Conservation (phyloP, 2,113 vertebrate genomes). For the Oophaga pumilio region DNA sequence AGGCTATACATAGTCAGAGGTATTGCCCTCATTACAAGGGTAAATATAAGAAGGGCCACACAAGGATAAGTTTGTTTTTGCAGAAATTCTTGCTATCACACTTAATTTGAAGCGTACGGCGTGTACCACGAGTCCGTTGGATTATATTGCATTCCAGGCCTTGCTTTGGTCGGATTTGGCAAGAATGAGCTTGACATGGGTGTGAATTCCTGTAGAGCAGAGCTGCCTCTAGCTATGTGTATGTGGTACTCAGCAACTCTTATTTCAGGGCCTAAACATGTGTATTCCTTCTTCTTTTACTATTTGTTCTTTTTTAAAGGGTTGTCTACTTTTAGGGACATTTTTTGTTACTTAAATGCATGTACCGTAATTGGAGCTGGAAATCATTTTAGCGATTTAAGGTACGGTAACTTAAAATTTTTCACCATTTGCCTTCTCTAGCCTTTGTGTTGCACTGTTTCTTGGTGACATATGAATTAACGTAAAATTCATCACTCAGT, state of each 20-base stretch:
- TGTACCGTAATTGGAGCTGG: too few relatives aligned
- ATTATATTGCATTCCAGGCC: conserved; percentile 16
- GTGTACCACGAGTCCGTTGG: conserved; percentile 7
- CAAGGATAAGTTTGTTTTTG: conserved; percentile 42
- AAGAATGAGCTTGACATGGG: conserved; percentile 34
- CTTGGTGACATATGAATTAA: too few relatives aligned
- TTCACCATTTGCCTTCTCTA: too few relatives aligned
- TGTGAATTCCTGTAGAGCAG: conserved; percentile 10
- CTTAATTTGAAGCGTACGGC: conserved; percentile 10
- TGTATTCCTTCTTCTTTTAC: background rate
- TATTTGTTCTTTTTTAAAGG: background rate
- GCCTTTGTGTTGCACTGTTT: too few relatives aligned
- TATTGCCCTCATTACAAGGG: background rate
- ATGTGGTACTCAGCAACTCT: background rate
- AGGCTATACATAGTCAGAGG: background rate
- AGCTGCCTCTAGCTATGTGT: background rate
- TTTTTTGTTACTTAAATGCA: too few relatives aligned
- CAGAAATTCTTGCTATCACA: conserved; percentile 8
- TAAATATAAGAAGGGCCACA: conserved; percentile 18
- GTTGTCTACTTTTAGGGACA: background rate
- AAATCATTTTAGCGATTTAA: too few relatives aligned
- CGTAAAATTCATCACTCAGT: too few relatives aligned
- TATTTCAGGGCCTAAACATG: conserved; percentile 14
- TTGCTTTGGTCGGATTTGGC: conserved; percentile 23
- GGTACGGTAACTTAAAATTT: too few relatives aligned